Base-by-base conservation (phyloP, 2,113 vertebrate genomes). In the Stigmatopora nigra region DNA sequence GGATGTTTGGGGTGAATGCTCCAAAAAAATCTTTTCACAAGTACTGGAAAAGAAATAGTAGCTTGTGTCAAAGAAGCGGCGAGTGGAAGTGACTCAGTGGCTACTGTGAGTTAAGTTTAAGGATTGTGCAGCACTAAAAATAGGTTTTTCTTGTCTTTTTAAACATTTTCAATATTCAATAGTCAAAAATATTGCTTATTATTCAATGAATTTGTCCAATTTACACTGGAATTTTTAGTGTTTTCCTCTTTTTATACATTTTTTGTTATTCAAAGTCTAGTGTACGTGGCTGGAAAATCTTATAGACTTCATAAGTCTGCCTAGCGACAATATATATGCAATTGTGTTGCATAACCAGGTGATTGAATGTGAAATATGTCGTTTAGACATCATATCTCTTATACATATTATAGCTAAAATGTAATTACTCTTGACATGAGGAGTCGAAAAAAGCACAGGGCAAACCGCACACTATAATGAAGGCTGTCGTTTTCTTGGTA, bases 1-100 rank as follows among this genome's bases (percentile, higher is more conserved):
- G 78, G 75, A 67, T 70, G 70, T 81, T 70, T 77, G 73, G 61
- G 77, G 69, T 75, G 78, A 73, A 66, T 58, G 76, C 51, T 70
- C 65, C 71, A 64, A 51, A 64, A 51, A 55, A 59, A 46, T 75
- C 56, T 60, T 53, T 61, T 69, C 62, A 38, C 53, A 71, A 71
- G n/a, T n/a, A 72, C 68, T 79, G 79, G 73, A 78, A 76, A 61
- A 46, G 45, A 9, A 61, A 61, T 61, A 61, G 38, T 61, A 61
- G 38, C 59, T 7, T 22, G 41, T 15, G 41, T 41, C 44, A 44
- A 61, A 44, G n/a, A 44, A 20, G 58, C 15, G 59, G 59, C 22
- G n/a, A 16, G 41, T n/a, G 41, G n/a, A 45, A 20, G 58, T 60
- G 35, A 61, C 41, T 45, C 59, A 61, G 59, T 46, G 59, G 38